Conservation (phyloP, 2,888 invertebrate species). For the Leucania comma region DNA sequence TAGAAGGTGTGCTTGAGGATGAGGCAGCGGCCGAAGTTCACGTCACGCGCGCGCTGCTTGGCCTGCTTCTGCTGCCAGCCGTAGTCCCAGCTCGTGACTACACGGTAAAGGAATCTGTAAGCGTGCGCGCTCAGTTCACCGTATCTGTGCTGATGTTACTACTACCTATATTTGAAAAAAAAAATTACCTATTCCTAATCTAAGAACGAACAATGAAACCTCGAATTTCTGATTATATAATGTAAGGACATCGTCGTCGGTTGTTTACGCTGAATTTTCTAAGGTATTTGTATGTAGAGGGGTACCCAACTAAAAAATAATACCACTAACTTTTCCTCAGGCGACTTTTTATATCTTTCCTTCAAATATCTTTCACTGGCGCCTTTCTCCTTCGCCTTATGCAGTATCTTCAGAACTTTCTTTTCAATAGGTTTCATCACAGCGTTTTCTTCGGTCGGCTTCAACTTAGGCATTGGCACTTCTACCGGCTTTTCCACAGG, state of each 20-base stretch:
- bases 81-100: constrained; percentile 89
- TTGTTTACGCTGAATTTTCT: too few species aligned
- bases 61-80: constrained; percentile 91
- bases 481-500: constrained; percentile 67
- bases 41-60: constrained; percentile 75
- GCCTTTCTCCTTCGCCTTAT: constrained; percentile 86
- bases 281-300: too few species aligned
- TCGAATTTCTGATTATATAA: too few species aligned
- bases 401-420: constrained; percentile 82
- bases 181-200: background rate
- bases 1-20: constrained; percentile 91
- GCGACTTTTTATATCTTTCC: constrained; percentile 85
- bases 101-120: constrained; percentile 87
- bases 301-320: too few species aligned
- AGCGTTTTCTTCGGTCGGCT: constrained; percentile 72
- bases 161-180: background rate
- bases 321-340: constrained; percentile 87
- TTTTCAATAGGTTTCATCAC: constrained; percentile 90
- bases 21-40: constrained; percentile 87
- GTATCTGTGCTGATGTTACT: background rate
- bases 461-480: constrained; percentile 71
- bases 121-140: background rate
- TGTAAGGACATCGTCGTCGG: too few species aligned
- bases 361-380: constrained; percentile 87
- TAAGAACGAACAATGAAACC: too few species aligned